These are phyloP conservation scores for Mobula birostris DNA, from an alignment of 2,113 vertebrate species.

Conservation along the genomic window DNA sequence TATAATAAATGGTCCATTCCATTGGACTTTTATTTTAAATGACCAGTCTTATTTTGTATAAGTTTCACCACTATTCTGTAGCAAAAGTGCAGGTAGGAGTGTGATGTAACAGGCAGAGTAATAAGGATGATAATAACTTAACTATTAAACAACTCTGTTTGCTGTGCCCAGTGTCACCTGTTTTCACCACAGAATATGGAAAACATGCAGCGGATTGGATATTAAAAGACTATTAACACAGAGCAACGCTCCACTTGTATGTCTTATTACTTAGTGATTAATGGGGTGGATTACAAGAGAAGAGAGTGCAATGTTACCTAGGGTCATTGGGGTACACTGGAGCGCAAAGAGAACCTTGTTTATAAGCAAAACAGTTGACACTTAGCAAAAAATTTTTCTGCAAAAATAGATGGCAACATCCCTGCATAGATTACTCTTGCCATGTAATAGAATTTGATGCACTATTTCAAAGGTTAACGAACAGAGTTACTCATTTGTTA, in stretches of 20 bases:
- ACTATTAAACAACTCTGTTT: not conserved
- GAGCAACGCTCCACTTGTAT: not conserved
- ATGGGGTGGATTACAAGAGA: not conserved
- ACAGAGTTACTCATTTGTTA: not conserved
- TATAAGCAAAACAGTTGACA: slow-evolving; percentile 30
- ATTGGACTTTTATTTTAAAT: not conserved
- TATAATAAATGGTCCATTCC: not conserved
- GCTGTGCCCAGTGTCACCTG: not conserved
- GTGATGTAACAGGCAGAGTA: not conserved
- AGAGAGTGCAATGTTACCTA: slow-evolving; percentile 18
- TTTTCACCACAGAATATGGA: not conserved
- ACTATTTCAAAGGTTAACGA: not conserved
- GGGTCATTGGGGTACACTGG: slow-evolving; percentile 28
- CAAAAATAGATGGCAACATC: not conserved
- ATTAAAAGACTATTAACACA: slow-evolving; percentile 15
- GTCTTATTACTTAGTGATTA: slow-evolving; percentile 33
- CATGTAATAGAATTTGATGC: not conserved
- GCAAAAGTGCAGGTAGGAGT: not conserved
- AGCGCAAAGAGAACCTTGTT: slow-evolving; percentile 29
- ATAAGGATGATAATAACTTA: slow-evolving; percentile 1
- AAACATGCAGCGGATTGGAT: not conserved
- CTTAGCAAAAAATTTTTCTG: not conserved
- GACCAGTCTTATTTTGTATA: not conserved
- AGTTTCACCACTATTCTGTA: not conserved
- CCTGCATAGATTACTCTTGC: too few relatives aligned